A percentile compares a stretch with the other conserved stretches of the same genome.
Evolutionary conservation across 1,140 invertebrate species (phyloP).

Genomic region (Bombus sylvicola): DNA sequence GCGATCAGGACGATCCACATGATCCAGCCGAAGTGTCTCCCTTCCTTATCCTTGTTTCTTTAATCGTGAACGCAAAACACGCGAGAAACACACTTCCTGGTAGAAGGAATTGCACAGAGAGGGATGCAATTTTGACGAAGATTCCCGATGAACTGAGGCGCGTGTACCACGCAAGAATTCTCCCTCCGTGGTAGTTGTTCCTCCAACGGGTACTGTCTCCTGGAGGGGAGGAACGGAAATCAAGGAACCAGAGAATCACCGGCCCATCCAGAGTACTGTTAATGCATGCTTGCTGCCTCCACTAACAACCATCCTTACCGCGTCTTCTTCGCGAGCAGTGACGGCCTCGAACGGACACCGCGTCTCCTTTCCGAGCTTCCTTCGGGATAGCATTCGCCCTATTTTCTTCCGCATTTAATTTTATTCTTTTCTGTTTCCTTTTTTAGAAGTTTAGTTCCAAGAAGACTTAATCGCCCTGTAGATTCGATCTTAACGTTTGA

Average conservation of each 20-base stretch:
- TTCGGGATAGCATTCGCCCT: not conserved
- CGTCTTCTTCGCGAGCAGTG: constrained; percentile 55
- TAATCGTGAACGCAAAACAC: constrained; percentile 20
- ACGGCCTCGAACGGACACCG: constrained; percentile 67
- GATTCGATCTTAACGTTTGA: no score
- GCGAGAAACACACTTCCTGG: constrained; percentile 45
- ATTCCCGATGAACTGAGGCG: constrained; percentile 76
- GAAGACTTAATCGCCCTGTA: not conserved
- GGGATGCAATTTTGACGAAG: constrained; percentile 78
- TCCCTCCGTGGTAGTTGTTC: constrained; percentile 66
- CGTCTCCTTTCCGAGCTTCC: constrained; percentile 40
- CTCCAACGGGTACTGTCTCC: constrained; percentile 46
- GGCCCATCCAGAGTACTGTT: constrained; percentile 81
- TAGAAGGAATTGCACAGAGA: constrained; percentile 23
- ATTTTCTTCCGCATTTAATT: constrained; percentile 11
- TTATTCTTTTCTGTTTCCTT: not conserved
- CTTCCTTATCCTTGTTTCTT: constrained; percentile 21
- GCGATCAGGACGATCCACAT: constrained; percentile 79
- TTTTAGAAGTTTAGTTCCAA: not conserved
- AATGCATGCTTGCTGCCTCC: constrained; percentile 81
- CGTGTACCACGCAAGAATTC: constrained; percentile 69
- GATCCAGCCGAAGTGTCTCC: constrained; percentile 32
- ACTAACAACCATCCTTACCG: constrained; percentile 78
- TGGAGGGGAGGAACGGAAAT: constrained; percentile 70
- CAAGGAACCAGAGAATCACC: constrained; percentile 73